phyloP scores from a whole-genome alignment of 2,888 invertebrate species.

The Plusia festucae region DNA sequence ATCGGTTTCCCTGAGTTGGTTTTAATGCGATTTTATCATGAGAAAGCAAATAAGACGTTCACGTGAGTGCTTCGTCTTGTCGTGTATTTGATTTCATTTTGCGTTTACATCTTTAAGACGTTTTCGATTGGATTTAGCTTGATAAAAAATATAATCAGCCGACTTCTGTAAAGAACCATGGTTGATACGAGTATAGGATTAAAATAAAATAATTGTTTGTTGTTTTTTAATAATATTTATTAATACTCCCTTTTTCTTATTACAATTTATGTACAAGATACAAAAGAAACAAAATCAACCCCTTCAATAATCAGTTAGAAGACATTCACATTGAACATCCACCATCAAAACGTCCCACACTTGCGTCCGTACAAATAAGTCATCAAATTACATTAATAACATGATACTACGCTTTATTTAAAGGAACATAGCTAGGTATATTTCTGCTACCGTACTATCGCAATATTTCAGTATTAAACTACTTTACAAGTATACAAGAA shows the following conservation, averaged over 20 bases:
- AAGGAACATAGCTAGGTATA: slow-evolving; percentile 85
- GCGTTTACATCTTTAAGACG: slow-evolving; percentile 39
- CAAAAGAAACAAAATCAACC: slow-evolving; percentile 67
- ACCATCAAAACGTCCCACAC: slow-evolving; percentile 45
- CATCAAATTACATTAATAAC: slow-evolving; percentile 75
- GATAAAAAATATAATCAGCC: slow-evolving; percentile 2
- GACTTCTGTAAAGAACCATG: background rate
- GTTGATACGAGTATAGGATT: background rate
- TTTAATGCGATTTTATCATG: slow-evolving; percentile 66
- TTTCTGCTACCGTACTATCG: slow-evolving; percentile 79
- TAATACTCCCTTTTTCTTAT: slow-evolving; percentile 80
- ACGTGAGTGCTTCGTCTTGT: slow-evolving; percentile 44
- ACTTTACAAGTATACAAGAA: slow-evolving; percentile 84
- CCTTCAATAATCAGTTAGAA: slow-evolving; percentile 51
- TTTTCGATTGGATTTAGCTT: slow-evolving; percentile 22
- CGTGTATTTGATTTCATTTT: slow-evolving; percentile 58
- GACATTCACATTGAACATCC: slow-evolving; percentile 35
- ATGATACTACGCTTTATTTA: slow-evolving; percentile 74
- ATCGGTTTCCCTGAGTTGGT: slow-evolving; percentile 63
- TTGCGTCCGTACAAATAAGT: slow-evolving; percentile 71
- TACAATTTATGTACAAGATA: slow-evolving; percentile 87
- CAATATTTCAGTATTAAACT: slow-evolving; percentile 73
- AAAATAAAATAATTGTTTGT: slow-evolving; percentile 46
- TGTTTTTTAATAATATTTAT: slow-evolving; percentile 81
- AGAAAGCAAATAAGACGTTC: slow-evolving; percentile 61